Evolutionary conservation across 1,140 invertebrate species (phyloP).

Genomic region (Olivierus martensii): DNA sequence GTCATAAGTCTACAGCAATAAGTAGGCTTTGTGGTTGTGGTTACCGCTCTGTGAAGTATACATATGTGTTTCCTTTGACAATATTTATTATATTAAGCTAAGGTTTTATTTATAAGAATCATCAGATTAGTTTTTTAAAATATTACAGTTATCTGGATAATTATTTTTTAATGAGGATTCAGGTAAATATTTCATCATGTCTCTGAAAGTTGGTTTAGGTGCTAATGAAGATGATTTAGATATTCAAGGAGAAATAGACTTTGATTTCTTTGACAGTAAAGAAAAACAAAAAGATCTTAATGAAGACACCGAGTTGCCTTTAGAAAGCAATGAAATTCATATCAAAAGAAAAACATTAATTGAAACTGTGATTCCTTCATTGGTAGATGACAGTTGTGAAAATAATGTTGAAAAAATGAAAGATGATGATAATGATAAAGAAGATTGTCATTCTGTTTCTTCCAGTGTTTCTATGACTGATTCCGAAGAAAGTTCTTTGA

Average conservation of each 20-base stretch:
- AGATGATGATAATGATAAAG: neutral
- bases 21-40: too few species aligned
- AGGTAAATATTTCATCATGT: neutral
- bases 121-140: too few species aligned
- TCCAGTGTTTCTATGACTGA: slow-evolving; percentile 10
- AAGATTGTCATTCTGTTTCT: neutral
- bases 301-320: neutral
- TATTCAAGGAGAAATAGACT: slow-evolving; percentile 16
- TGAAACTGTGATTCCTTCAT: slow-evolving; percentile 4
- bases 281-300: neutral
- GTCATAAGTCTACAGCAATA: too few species aligned
- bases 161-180: too few species aligned
- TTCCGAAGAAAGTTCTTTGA: slow-evolving; percentile 1
- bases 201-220: slow-evolving; percentile 12
- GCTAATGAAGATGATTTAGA: slow-evolving; percentile 14
- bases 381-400: neutral
- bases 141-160: too few species aligned
- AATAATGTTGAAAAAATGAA: neutral
- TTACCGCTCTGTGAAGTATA: too few species aligned
- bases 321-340: too few species aligned
- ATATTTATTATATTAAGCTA: too few species aligned
- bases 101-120: too few species aligned
- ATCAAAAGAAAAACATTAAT: slow-evolving; percentile 1
- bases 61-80: too few species aligned
- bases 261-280: slow-evolving; percentile 13